phyloP scores from a whole-genome alignment of 1,140 invertebrate species.

The Sogatella furcifera region DNA sequence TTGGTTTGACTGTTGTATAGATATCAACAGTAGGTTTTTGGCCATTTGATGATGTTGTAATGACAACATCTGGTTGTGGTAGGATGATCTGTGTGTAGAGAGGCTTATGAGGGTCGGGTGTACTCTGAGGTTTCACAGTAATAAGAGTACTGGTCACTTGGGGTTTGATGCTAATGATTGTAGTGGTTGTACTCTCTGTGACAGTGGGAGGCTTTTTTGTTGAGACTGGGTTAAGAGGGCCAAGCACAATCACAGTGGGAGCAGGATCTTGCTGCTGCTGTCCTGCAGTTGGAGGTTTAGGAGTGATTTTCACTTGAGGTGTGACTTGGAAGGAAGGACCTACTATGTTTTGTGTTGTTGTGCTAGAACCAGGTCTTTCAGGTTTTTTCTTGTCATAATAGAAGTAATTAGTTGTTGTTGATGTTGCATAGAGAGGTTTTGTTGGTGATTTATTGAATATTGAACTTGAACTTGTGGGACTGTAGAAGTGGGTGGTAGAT shows the following conservation, averaged over 20 bases:
- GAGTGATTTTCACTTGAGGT: conserved; percentile 22
- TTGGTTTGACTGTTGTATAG: not conserved
- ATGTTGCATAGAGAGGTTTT: not conserved
- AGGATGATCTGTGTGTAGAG: not conserved
- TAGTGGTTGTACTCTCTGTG: not conserved
- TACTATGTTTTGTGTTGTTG: conserved; percentile 27
- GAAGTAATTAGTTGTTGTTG: conserved; percentile 7
- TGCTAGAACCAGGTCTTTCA: conserved; percentile 12
- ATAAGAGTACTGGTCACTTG: conserved; percentile 6
- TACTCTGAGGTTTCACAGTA: not conserved
- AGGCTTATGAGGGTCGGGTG: not conserved
- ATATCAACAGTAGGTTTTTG: not conserved
- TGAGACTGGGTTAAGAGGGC: conserved; percentile 35
- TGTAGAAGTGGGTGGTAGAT: conserved; percentile 12
- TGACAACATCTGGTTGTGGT: not conserved
- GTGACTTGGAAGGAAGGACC: conserved; percentile 26
- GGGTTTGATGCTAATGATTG: not conserved
- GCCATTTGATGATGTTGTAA: not conserved
- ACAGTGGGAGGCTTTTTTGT: conserved; percentile 15
- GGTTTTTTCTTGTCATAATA: conserved; percentile 5
- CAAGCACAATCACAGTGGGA: conserved; percentile 60
- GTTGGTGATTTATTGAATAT: conserved; percentile 24
- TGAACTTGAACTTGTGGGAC: conserved; percentile 11
- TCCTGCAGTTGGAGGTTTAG: conserved; percentile 15
- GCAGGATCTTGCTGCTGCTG: conserved; percentile 39